phyloP scores from a whole-genome alignment of 1,140 invertebrate genomes.

The Telenomus remus region DNA sequence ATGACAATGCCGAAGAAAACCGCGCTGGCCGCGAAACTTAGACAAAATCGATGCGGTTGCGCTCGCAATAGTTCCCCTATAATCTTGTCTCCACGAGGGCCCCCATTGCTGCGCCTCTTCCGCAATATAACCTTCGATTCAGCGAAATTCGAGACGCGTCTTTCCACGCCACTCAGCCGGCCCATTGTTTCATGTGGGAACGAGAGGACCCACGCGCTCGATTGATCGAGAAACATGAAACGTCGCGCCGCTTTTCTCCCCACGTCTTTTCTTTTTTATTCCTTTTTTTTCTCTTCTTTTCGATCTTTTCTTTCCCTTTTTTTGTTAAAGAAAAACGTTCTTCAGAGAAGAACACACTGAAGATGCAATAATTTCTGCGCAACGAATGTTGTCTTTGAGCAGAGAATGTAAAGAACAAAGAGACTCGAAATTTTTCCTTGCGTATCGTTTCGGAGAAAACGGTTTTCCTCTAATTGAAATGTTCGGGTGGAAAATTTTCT shows the following conservation, averaged over 20 bases:
- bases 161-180: constrained; percentile 69
- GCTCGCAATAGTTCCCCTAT: constrained; percentile 9
- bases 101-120: constrained; percentile 41
- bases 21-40: constrained; percentile 57
- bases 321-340: neutral
- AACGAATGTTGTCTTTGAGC: neutral
- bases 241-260: constrained; percentile 53
- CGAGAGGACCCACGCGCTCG: constrained; percentile 28
- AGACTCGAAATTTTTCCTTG: neutral
- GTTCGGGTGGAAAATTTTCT: no score
- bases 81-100: constrained; percentile 31
- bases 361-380: neutral
- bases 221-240: constrained; percentile 72
- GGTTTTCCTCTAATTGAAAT: no score
- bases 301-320: neutral
- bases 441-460: no score
- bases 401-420: neutral
- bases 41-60: constrained; percentile 69
- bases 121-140: constrained; percentile 71
- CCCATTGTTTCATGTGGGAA: constrained; percentile 71
- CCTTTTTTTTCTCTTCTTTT: neutral
- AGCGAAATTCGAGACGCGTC: constrained; percentile 75
- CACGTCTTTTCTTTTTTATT: neutral
- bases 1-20: constrained; percentile 69
- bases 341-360: neutral